Conservation (phyloP, 1,140 invertebrate species). For the Bathynomus jamesi region DNA sequence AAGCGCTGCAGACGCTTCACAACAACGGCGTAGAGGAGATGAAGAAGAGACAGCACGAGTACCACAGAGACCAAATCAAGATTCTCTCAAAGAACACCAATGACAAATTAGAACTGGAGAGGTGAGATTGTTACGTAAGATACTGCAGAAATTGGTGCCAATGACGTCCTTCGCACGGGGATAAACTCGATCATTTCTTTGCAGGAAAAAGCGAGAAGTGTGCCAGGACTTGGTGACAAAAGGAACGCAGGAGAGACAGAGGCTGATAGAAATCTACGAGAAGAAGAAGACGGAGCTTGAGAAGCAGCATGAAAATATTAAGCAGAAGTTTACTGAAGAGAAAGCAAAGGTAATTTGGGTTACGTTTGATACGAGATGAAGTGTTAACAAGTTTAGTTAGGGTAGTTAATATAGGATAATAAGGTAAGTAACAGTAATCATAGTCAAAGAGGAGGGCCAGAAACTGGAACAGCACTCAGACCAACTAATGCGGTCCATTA, state of each 20-base stretch:
- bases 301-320: conserved; percentile 67
- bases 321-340: conserved; percentile 58
- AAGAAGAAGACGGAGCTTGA: conserved; percentile 64
- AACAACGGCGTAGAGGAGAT: conserved; percentile 73
- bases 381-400: no score
- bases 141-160: background rate
- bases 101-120: conserved; percentile 81
- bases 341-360: conserved; percentile 42
- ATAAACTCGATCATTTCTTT: background rate
- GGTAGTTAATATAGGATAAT: no score
- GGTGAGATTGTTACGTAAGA: conserved; percentile 48
- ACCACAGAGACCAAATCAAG: conserved; percentile 77
- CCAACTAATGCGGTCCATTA: background rate
- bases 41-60: conserved; percentile 70
- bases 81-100: conserved; percentile 65
- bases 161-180: no score
- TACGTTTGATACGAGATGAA: background rate
- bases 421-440: no score
- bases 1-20: conserved; percentile 57
- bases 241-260: conserved; percentile 67
- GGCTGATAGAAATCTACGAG: conserved; percentile 61
- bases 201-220: conserved; percentile 62
- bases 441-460: background rate
- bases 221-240: conserved; percentile 66
- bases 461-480: background rate